Conservation (phyloP, 1,140 invertebrate species). For the Paraescarpia echinospica region DNA sequence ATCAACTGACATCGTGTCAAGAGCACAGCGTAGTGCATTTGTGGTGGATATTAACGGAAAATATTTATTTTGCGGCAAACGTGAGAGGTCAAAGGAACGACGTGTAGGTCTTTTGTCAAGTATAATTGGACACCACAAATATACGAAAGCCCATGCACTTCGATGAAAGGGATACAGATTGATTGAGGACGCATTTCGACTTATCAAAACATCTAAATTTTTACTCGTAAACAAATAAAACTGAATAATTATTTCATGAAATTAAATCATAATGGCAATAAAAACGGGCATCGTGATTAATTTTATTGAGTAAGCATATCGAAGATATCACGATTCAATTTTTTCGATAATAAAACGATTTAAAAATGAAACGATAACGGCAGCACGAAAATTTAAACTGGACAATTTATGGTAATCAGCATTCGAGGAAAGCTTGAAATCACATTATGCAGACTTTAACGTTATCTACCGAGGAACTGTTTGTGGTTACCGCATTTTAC, state of each 20-base stretch:
- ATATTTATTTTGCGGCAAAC: too few species aligned
- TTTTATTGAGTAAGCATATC: not conserved
- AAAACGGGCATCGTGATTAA: not conserved
- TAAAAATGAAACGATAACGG: not conserved
- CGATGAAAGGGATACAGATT: not conserved
- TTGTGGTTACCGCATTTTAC: not conserved
- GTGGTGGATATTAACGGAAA: too few species aligned
- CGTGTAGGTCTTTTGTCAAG: too few species aligned
- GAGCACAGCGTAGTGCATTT: too few species aligned
- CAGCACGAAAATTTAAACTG: not conserved
- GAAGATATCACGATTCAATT: not conserved
- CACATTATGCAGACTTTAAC: not conserved
- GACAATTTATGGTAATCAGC: not conserved
- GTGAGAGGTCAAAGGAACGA: too few species aligned
- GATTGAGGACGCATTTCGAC: not conserved
- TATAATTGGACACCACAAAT: too few species aligned
- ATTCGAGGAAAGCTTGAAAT: not conserved
- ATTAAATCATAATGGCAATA: not conserved
- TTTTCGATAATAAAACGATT: not conserved
- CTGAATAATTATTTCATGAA: not conserved
- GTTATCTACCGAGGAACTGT: not conserved
- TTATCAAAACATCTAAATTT: not conserved
- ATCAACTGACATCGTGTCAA: not conserved
- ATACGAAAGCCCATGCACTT: not conserved
- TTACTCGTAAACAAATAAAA: not conserved